Percentiles rank a stretch among this genome's conserved stretches.
Conservation (phyloP, 2,113 vertebrate species). For the Phaetusa simplex region DNA sequence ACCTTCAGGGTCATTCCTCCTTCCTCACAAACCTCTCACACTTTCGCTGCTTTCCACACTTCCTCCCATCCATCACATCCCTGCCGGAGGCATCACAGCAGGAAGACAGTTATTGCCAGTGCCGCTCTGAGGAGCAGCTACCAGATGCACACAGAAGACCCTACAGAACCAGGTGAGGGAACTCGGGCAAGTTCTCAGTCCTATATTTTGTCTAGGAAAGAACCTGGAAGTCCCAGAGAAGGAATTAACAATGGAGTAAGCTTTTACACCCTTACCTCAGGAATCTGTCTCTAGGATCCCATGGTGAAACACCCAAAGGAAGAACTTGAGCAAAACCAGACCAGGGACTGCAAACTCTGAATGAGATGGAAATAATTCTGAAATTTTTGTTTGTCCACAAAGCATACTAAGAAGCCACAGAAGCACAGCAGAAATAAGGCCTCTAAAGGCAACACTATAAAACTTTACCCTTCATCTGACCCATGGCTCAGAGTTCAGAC, state of each 20-base stretch:
- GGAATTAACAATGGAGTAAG: neutral
- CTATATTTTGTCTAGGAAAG: neutral
- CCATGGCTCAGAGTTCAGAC: neutral
- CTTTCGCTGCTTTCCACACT: neutral
- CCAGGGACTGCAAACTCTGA: neutral
- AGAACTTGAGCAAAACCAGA: neutral
- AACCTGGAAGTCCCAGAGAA: neutral
- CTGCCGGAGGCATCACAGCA: neutral
- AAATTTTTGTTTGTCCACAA: neutral
- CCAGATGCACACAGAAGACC: neutral
- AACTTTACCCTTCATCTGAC: neutral
- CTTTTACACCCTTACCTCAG: neutral
- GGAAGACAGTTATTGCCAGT: neutral
- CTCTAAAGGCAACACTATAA: neutral
- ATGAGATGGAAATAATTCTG: neutral
- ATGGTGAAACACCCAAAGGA: neutral
- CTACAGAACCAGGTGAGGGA: rapidly evolving
- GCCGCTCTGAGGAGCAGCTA: neutral
- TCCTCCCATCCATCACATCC: neutral
- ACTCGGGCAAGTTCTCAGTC: neutral
- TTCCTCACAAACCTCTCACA: neutral
- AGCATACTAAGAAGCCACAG: neutral
- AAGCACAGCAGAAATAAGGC: neutral
- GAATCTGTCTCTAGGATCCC: neutral
- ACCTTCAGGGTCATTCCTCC: neutral